These are phyloP conservation scores for Drosophila engyochracea DNA, from an alignment of 2,888 invertebrate genomes.

Conservation along the genomic window DNA sequence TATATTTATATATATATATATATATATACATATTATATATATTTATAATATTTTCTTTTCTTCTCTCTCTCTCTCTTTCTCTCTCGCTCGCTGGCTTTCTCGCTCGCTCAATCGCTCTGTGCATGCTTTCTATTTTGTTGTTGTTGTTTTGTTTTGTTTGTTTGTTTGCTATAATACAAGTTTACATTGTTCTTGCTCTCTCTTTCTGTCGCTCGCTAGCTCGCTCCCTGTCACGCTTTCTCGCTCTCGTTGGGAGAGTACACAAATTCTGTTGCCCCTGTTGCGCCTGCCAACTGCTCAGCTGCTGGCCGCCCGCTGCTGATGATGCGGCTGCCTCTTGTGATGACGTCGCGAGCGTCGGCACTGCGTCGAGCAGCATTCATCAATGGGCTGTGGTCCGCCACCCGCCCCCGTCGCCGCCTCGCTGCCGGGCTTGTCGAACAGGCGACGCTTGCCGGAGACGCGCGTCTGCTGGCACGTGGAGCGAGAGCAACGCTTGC, in stretches of 20 bases:
- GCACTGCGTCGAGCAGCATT: conserved; percentile 85
- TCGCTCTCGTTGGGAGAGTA: conserved; percentile 12
- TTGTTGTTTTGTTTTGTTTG: conserved; percentile 5
- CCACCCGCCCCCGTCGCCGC: conserved; percentile 23
- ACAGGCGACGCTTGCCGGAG: conserved; percentile 78
- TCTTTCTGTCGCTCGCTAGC: conserved; percentile 6
- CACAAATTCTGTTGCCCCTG: conserved; percentile 24
- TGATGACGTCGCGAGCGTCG: conserved; percentile 83
- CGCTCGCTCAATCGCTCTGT: conserved; percentile 10
- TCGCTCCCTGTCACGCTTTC: not conserved
- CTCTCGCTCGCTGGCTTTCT: not conserved
- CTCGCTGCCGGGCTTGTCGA: conserved; percentile 89
- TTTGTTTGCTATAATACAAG: conserved; percentile 59
- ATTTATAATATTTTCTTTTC: conserved; percentile 25
- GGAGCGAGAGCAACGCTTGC: conserved; percentile 87
- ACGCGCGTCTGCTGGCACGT: conserved; percentile 81
- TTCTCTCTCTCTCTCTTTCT: not conserved
- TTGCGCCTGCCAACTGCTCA: conserved; percentile 51
- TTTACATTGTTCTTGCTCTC: conserved; percentile 27
- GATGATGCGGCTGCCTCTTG: conserved; percentile 81
- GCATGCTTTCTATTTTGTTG: conserved; percentile 15
- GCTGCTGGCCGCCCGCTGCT: conserved; percentile 60
- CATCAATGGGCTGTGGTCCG: conserved; percentile 84
- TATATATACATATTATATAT: conserved; percentile 10
- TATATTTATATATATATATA: conserved; percentile 12